Evolutionary conservation across 2,888 invertebrate genomes (phyloP).

Genomic region (Tinea pellionella): DNA sequence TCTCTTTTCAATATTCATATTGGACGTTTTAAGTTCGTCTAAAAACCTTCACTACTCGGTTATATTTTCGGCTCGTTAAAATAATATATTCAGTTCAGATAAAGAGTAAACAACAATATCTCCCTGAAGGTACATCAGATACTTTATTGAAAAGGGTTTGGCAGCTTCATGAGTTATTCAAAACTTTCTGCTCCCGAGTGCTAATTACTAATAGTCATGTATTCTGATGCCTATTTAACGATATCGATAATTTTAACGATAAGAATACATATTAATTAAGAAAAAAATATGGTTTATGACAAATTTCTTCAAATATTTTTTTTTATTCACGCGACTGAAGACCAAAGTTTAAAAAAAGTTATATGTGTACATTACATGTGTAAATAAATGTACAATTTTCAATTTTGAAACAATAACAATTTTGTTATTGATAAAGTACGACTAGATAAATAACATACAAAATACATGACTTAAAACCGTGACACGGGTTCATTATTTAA

Average conservation of each 20-base stretch:
- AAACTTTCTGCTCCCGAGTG: neutral
- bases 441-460: neutral
- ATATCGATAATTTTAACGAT: neutral
- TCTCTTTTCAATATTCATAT: no score
- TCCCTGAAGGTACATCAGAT: neutral
- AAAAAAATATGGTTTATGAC: neutral
- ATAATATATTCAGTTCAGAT: no score
- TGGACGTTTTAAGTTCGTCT: no score
- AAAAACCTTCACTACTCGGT: neutral
- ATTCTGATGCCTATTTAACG: neutral
- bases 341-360: no score
- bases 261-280: neutral
- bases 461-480: constrained; percentile 14
- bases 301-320: no score
- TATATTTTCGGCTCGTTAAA: neutral
- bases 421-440: no score
- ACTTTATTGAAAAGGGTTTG: constrained; percentile 10
- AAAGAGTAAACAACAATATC: no score
- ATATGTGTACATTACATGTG: no score
- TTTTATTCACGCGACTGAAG: no score
- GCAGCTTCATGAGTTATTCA: constrained; percentile 11
- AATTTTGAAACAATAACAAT: no score
- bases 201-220: neutral
- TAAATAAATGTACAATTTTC: no score
- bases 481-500: constrained; percentile 18